Conservation (phyloP, 2,888 invertebrate genomes). For the Saturnia pavonia region DNA sequence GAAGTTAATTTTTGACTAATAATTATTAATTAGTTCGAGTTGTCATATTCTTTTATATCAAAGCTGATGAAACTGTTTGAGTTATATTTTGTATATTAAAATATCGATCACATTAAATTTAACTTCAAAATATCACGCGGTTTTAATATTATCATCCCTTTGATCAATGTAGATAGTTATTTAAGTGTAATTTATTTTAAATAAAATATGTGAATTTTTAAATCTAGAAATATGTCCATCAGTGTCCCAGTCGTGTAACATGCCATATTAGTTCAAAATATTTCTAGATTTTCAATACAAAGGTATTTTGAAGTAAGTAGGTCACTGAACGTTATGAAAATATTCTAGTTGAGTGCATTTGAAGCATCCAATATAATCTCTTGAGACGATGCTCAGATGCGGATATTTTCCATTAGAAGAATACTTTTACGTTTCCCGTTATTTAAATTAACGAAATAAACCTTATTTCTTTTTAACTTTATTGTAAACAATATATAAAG, state of each 20-base stretch:
- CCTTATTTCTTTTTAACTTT: background rate
- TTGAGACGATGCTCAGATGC: background rate
- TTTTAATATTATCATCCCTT: no score
- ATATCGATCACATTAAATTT: no score
- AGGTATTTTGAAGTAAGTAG: conserved; percentile 1
- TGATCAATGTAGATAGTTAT: no score
- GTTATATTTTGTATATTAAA: background rate
- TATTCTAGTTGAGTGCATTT: conserved; percentile 6
- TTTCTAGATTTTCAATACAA: background rate
- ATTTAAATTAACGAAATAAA: background rate
- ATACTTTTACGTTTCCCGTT: background rate
- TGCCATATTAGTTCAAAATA: no score
- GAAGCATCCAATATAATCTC: conserved; percentile 2
- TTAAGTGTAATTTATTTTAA: no score
- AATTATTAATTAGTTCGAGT: background rate
- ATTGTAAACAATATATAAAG: background rate
- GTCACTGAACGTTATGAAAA: background rate
- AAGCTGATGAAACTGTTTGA: background rate
- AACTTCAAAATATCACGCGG: no score
- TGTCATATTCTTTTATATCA: background rate
- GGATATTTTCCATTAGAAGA: background rate
- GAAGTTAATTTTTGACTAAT: no score
- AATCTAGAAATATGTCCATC: no score
- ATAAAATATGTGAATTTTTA: no score
- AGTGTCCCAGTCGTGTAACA: no score